These are phyloP conservation scores for Eulithis testata DNA, from an alignment of 2,888 invertebrate genomes.

Conservation along the genomic window DNA sequence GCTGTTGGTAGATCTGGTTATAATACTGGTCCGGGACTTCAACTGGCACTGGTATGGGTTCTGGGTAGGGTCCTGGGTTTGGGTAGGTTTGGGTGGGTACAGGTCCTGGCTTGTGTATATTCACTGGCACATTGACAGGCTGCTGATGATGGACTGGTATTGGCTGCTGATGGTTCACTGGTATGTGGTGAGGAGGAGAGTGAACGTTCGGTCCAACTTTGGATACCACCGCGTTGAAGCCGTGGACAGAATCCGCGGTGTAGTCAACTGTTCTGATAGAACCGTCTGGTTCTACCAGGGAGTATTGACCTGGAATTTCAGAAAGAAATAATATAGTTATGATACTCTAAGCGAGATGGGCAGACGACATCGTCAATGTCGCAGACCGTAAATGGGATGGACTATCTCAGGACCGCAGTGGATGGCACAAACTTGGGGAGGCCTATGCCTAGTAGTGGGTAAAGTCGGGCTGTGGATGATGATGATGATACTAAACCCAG, in stretches of 20 bases:
- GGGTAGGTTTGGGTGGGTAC: too few species aligned
- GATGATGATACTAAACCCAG: too few species aligned
- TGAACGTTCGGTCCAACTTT: constrained; percentile 81
- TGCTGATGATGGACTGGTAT: constrained; percentile 16
- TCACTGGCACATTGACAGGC: constrained; percentile 11
- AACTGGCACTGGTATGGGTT: constrained; percentile 70
- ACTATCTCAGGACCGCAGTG: too few species aligned
- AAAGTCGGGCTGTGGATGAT: too few species aligned
- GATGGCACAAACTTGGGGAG: too few species aligned
- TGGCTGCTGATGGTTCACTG: constrained; percentile 28
- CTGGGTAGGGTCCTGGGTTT: too few species aligned
- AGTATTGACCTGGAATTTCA: constrained; percentile 76
- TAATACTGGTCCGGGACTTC: constrained; percentile 58
- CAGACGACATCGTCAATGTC: too few species aligned
- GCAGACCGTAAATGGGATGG: too few species aligned
- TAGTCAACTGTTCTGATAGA: constrained; percentile 83
- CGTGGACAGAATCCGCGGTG: constrained; percentile 84
- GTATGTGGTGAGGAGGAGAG: constrained; percentile 35
- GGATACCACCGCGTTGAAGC: constrained; percentile 84
- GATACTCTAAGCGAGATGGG: too few species aligned
- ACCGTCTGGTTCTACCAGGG: constrained; percentile 81
- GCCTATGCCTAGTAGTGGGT: too few species aligned
- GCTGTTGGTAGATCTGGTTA: constrained; percentile 29
- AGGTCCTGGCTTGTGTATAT: constrained; percentile 27
- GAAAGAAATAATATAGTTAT: too few species aligned